Base-by-base conservation (phyloP, 2,888 invertebrate genomes). In the Gandaritis pyraliata region DNA sequence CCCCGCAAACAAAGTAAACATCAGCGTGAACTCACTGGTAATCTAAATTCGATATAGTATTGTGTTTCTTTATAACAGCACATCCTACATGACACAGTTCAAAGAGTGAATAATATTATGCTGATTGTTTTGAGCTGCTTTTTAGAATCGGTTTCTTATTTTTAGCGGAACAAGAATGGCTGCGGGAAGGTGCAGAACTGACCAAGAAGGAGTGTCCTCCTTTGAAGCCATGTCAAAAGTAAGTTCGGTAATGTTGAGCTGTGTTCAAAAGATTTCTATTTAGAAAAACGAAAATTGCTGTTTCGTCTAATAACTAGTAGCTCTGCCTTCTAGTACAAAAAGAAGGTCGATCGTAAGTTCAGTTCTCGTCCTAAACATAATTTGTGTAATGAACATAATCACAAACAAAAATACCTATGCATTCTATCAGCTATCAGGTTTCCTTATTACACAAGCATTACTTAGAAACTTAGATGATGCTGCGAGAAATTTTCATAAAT, bases 1-100 rank as follows among this genome's bases (percentile, higher is more conserved):
- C 94, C 94, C 1, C 87, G 94, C 45, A 94, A 94, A 80, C 94
- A 94, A 76, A 93, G 93, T 60, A 92, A 94, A 78, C 93, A 92
- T 70, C 92, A 92, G 71, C 85, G 88, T 7, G 88, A 92, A 66
- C 80, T 92, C 52, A 87, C 88, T 60, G 90, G 92, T 91, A 78
- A 74, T 70, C 41, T 47, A 30, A 58, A 68, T 72, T 64, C 59
- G 65, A 63, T 64, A 55, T 64, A 52, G 57, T 53, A 36, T 49
- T 53, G 30, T 45, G 45, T 36, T 46, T 12, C 36, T 46, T 18
- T 10, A 41, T 47, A 30, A 41, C 39, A 15, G 29, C 16, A 23
- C n/a, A 18, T 57, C 30, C 18, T 30, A 15, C 23, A 30, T 12
- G 29, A 48, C 23, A 45, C 33, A 39, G 41, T 50, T 16, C 15